phyloP scores from a whole-genome alignment of 2,797 vertebrate species.

The Clarias pachynema region DNA sequence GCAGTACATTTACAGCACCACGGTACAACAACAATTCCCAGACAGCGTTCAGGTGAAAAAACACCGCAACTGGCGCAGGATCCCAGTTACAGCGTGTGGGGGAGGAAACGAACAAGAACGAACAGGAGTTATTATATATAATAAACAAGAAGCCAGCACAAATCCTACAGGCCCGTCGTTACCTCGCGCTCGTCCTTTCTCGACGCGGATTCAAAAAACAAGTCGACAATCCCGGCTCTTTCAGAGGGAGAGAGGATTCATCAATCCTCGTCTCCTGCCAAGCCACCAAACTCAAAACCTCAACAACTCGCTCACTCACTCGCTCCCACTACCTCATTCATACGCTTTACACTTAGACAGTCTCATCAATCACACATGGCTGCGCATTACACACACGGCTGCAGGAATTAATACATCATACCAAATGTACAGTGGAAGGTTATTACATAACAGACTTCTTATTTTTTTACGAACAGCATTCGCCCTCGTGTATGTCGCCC shows the following conservation, averaged over 20 bases:
- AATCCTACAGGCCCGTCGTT: neutral
- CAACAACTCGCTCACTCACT: neutral
- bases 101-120: neutral
- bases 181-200: neutral
- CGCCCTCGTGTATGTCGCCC: neutral
- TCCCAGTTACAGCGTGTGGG: neutral
- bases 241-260: neutral
- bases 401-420: neutral
- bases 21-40: neutral
- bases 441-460: neutral
- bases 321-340: conserved; percentile 6
- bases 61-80: neutral
- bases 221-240: neutral
- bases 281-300: conserved; percentile 17
- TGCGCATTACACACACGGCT: neutral
- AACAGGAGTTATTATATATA: too few relatives aligned
- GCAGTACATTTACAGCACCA: neutral
- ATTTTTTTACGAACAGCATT: neutral
- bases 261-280: conserved; percentile 9
- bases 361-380: conserved; percentile 8
- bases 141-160: neutral
- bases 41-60: neutral
- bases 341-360: neutral
- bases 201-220: conserved; percentile 23
- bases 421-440: neutral